These are phyloP conservation scores for Nysson spinosus DNA, from an alignment of 2,888 invertebrate genomes.

Conservation along the genomic window DNA sequence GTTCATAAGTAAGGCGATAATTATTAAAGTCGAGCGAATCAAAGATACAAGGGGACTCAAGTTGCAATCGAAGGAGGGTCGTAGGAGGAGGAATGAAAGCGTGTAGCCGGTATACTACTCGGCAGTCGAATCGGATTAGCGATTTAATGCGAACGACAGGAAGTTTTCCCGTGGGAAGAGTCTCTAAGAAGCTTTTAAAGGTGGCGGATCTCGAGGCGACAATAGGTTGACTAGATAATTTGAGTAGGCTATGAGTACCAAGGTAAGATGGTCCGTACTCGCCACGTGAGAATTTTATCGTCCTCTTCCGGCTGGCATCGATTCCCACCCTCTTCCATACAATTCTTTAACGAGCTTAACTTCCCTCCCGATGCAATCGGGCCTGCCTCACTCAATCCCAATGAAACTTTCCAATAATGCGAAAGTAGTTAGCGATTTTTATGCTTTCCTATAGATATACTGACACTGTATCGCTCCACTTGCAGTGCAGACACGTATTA, in stretches of 20 bases:
- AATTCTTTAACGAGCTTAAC: conserved; percentile 68
- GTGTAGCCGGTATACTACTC: conserved; percentile 46
- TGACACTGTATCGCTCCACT: conserved; percentile 4
- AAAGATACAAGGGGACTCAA: conserved; percentile 30
- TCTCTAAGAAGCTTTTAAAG: conserved; percentile 42
- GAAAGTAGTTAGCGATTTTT: conserved; percentile 65
- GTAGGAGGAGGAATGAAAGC: conserved; percentile 38
- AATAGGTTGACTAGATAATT: too few relatives aligned
- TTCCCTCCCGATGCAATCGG: conserved; percentile 46
- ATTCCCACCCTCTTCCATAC: conserved; percentile 59
- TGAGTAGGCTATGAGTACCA: too few relatives aligned
- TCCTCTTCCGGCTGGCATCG: conserved; percentile 49
- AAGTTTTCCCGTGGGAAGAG: conserved; percentile 30
- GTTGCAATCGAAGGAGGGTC: conserved; percentile 26
- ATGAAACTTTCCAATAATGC: conserved; percentile 65
- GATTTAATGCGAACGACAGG: conserved; percentile 39
- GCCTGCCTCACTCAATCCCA: conserved; percentile 32
- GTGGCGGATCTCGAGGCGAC: too few relatives aligned
- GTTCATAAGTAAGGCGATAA: not conserved
- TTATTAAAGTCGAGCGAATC: conserved; percentile 16
- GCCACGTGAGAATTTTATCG: conserved; percentile 60
- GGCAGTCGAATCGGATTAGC: conserved; percentile 50
- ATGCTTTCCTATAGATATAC: conserved; percentile 32
- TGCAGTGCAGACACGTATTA: conserved; percentile 37
- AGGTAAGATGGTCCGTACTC: too few relatives aligned